Conservation (phyloP, 2,888 invertebrate genomes). For the Sipha maydis region DNA sequence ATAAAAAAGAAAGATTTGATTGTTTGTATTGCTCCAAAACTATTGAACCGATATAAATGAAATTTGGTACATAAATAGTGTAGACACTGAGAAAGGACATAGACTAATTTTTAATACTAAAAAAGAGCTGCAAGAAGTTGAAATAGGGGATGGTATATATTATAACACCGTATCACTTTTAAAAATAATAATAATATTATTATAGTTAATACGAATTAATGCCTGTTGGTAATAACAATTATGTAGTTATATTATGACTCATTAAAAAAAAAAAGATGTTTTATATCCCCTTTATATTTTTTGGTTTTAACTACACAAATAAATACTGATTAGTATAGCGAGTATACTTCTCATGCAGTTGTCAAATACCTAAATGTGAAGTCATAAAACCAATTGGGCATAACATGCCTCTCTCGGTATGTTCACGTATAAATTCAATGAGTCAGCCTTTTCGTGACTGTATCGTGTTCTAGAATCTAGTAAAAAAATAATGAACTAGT, state of each 20-base stretch:
- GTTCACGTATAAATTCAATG: constrained; percentile 36
- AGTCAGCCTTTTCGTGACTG: constrained; percentile 52
- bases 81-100: too few species aligned
- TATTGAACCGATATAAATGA: too few species aligned
- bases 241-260: constrained; percentile 1
- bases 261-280: not conserved
- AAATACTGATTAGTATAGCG: not conserved
- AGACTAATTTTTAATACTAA: too few species aligned
- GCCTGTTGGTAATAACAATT: not conserved
- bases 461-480: constrained; percentile 34
- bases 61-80: too few species aligned
- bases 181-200: too few species aligned
- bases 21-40: too few species aligned
- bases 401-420: constrained; percentile 28
- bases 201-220: not conserved
- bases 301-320: constrained; percentile 24
- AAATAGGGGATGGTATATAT: too few species aligned
- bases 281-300: not conserved
- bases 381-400: constrained; percentile 55
- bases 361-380: constrained; percentile 30
- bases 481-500: constrained; percentile 24
- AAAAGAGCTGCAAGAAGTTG: too few species aligned
- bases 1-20: too few species aligned
- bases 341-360: constrained; percentile 34
- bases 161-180: too few species aligned